phyloP scores from a whole-genome alignment of 2,888 invertebrate species.

The Steinernema carpocapsae region DNA sequence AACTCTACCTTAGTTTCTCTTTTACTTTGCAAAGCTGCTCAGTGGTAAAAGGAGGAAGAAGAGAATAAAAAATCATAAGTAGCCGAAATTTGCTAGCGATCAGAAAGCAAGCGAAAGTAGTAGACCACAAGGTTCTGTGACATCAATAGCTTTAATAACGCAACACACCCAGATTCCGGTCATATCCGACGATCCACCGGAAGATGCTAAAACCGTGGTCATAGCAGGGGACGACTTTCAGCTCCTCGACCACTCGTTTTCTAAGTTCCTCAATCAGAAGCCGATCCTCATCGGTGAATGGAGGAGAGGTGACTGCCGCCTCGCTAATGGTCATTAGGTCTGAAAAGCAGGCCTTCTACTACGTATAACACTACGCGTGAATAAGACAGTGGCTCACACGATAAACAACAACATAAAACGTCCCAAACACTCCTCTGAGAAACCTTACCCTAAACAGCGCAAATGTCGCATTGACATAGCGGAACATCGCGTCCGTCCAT shows the following conservation, averaged over 20 bases:
- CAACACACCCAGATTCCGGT: constrained; percentile 55
- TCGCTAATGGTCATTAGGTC: neutral
- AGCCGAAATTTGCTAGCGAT: too few relatives aligned
- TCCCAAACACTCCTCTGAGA: neutral
- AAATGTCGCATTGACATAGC: neutral
- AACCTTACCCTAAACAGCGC: too few relatives aligned
- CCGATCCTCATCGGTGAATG: constrained; percentile 22
- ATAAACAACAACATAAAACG: neutral
- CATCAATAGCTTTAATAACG: neutral
- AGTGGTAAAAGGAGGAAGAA: too few relatives aligned
- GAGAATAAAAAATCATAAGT: too few relatives aligned
- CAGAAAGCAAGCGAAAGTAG: too few relatives aligned
- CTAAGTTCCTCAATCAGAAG: constrained; percentile 40
- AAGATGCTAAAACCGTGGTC: constrained; percentile 57
- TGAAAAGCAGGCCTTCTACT: neutral
- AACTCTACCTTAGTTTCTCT: too few relatives aligned
- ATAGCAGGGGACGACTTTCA: constrained; percentile 59
- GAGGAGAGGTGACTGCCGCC: neutral
- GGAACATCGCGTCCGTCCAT: too few relatives aligned
- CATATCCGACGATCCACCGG: constrained; percentile 65
- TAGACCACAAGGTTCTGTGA: neutral
- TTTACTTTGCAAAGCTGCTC: too few relatives aligned
- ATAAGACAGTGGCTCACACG: neutral
- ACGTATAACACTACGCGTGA: too few relatives aligned
- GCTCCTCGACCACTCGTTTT: constrained; percentile 42